Conservation (phyloP, 2,113 vertebrate species). For the Pluvianellus socialis region DNA sequence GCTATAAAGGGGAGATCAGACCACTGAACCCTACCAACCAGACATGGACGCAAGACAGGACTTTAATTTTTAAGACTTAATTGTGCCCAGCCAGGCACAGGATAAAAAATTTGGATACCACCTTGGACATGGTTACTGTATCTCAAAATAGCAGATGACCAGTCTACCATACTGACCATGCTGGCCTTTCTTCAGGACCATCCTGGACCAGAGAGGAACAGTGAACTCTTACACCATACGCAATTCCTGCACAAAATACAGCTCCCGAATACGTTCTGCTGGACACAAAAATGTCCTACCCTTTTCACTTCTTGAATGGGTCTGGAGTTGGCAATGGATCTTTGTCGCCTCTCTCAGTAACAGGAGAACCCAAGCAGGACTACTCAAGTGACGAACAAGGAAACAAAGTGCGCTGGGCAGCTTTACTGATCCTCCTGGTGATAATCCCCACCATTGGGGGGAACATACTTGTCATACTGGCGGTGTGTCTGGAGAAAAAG, state of each 20-base stretch:
- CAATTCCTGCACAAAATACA: slow-evolving; percentile 67
- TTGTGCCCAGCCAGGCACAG: not conserved
- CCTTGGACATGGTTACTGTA: not conserved
- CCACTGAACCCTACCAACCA: not conserved
- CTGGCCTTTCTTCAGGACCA: slow-evolving; percentile 78
- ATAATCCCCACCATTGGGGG: slow-evolving; percentile 96
- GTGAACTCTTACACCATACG: not conserved
- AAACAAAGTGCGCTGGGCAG: slow-evolving; percentile 81
- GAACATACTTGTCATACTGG: slow-evolving; percentile 95
- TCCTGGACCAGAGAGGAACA: slow-evolving; percentile 72
- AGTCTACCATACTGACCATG: slow-evolving; percentile 80
- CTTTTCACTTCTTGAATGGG: slow-evolving; percentile 22
- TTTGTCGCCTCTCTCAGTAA: not conserved
- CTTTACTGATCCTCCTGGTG: slow-evolving; percentile 87
- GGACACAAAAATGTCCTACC: slow-evolving; percentile 55
- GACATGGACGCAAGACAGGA: slow-evolving; percentile 27
- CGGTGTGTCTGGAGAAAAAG: slow-evolving; percentile 92
- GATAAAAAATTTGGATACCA: not conserved
- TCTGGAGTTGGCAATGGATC: slow-evolving; percentile 52
- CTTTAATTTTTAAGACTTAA: slow-evolving; percentile 10
- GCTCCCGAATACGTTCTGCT: slow-evolving; percentile 28
- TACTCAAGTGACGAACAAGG: slow-evolving; percentile 48
- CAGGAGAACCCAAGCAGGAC: slow-evolving; percentile 58
- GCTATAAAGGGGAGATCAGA: not conserved
- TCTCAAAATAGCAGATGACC: slow-evolving; percentile 73